Evolutionary conservation across 2,888 invertebrate species (phyloP).

Genomic region (Macrosoma leucophasiata): DNA sequence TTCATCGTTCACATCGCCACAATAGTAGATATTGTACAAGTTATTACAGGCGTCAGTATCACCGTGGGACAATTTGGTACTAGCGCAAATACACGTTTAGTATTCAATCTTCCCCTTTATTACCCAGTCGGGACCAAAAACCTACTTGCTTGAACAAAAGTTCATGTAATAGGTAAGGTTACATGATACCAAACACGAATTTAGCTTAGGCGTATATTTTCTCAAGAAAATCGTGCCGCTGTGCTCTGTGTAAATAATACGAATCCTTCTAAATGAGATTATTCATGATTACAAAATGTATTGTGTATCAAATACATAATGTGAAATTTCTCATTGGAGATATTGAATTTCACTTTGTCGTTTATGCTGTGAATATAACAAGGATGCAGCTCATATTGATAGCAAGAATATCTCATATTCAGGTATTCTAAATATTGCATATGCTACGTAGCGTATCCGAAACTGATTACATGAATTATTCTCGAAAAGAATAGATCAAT

Average conservation of each 20-base stretch:
- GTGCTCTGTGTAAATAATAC: conserved; percentile 3
- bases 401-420: no score
- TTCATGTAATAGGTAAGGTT: conserved; percentile 11
- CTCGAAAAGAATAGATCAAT: no score
- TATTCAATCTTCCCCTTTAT: conserved; percentile 31
- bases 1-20: no score
- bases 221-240: not conserved
- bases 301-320: no score
- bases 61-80: conserved; percentile 28
- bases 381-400: no score
- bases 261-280: conserved; percentile 12
- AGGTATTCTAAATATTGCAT: no score
- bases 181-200: conserved; percentile 14
- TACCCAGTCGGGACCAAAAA: conserved; percentile 28
- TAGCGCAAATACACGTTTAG: conserved; percentile 31
- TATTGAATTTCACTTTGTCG: no score
- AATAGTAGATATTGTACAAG: no score
- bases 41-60: conserved; percentile 26
- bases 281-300: conserved; percentile 1
- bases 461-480: no score
- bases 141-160: conserved; percentile 10
- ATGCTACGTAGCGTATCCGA: no score
- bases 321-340: no score
- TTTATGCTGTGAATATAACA: no score
- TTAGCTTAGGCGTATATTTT: conserved; percentile 5